Conservation (phyloP, 1,140 invertebrate genomes). For the Macrobrachium nipponense region DNA sequence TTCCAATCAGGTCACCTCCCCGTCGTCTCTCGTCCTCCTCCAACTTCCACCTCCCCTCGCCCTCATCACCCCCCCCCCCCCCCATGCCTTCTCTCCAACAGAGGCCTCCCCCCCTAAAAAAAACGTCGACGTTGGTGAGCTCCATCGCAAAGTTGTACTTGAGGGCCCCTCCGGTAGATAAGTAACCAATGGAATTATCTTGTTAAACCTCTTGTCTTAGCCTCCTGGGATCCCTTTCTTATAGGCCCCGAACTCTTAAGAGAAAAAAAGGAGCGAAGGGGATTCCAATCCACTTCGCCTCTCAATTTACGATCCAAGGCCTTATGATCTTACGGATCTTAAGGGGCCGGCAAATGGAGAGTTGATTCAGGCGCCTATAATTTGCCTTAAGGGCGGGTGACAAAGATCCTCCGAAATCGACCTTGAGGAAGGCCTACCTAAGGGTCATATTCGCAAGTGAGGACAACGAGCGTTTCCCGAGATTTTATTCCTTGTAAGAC, state of each 20-base stretch:
- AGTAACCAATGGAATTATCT: slow-evolving; percentile 59
- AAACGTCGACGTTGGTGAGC: neutral
- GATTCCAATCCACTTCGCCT: slow-evolving; percentile 45
- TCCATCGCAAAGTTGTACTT: slow-evolving; percentile 28
- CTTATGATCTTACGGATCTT: slow-evolving; percentile 17
- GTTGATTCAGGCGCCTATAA: neutral
- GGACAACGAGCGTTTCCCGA: neutral
- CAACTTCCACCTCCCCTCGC: no score
- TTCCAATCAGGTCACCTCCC: no score
- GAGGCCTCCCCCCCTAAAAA: no score
- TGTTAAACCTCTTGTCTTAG: slow-evolving; percentile 56
- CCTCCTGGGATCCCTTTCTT: slow-evolving; percentile 41
- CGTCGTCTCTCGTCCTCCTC: no score
- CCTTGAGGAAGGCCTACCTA: neutral
- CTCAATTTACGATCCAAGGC: slow-evolving; percentile 38
- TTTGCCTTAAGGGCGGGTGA: neutral
- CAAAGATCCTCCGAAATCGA: neutral
- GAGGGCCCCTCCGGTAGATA: slow-evolving; percentile 36
- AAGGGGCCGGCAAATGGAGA: neutral
- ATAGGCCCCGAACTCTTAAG: slow-evolving; percentile 18
- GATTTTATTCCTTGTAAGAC: slow-evolving; percentile 55
- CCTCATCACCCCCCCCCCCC: no score
- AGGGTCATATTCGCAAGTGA: neutral
- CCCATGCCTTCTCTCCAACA: no score
- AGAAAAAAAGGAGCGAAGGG: neutral